Evolutionary conservation across 2,113 vertebrate genomes (phyloP).

Genomic region (Scomber japonicus): DNA sequence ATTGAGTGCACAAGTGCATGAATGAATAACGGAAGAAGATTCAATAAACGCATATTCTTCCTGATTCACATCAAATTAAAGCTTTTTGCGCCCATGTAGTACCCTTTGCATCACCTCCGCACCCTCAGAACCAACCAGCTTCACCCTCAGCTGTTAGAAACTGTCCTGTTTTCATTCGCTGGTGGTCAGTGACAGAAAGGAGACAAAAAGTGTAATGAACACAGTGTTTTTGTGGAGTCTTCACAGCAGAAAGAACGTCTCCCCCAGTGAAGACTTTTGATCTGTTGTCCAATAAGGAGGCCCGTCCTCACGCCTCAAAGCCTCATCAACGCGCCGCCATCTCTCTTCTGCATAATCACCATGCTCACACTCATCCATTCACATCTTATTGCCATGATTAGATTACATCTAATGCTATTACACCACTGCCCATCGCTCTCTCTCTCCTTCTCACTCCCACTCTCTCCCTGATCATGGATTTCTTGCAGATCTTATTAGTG

Average conservation of each 20-base stretch:
- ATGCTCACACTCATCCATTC: constrained; percentile 78
- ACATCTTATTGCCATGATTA: constrained; percentile 83
- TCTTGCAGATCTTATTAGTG: constrained; percentile 83
- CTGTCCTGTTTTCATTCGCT: background rate
- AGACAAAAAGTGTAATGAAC: background rate
- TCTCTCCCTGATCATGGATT: constrained; percentile 77
- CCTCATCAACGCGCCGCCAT: constrained; percentile 68
- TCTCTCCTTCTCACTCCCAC: constrained; percentile 34
- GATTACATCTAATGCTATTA: constrained; percentile 83
- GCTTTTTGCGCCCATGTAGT: background rate
- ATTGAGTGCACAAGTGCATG: background rate
- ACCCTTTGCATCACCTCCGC: background rate
- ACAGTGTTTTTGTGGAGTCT: background rate
- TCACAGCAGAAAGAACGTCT: constrained; percentile 7
- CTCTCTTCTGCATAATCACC: constrained; percentile 78
- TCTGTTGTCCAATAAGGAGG: constrained; percentile 53
- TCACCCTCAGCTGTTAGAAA: too few relatives aligned
- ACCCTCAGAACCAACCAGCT: too few relatives aligned
- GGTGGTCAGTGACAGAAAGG: background rate
- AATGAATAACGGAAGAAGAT: background rate
- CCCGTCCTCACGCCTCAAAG: constrained; percentile 50
- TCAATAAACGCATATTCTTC: constrained; percentile 25
- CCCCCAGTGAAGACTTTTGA: constrained; percentile 21
- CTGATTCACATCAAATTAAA: background rate
- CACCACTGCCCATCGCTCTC: constrained; percentile 61